Conservation (phyloP, 2,797 vertebrate species). For the Oreochromis mossambicus region DNA sequence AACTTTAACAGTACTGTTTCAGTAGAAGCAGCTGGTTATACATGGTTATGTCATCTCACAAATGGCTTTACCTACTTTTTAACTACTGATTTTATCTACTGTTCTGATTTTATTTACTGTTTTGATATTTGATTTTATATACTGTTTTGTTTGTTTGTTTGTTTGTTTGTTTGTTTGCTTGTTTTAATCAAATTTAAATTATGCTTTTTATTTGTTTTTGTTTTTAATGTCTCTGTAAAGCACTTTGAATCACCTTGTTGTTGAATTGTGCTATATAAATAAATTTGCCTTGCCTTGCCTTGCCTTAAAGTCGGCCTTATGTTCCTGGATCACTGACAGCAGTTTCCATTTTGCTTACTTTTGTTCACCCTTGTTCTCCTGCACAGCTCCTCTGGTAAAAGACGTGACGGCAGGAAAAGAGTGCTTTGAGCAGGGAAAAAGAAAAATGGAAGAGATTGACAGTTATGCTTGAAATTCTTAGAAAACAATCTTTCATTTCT, state of each 20-base stretch:
- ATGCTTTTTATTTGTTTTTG: too few species aligned
- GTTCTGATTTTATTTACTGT: too few species aligned
- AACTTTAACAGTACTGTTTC: not conserved
- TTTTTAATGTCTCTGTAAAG: too few species aligned
- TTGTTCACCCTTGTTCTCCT: not conserved
- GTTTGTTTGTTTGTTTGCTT: too few species aligned
- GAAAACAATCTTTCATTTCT: not conserved
- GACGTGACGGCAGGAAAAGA: not conserved
- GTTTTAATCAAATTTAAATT: too few species aligned
- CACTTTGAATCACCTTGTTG: too few species aligned
- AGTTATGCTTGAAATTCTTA: not conserved
- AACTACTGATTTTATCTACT: too few species aligned
- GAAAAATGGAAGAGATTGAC: not conserved
- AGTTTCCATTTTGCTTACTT: not conserved
- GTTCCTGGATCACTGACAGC: not conserved
- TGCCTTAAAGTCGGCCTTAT: not conserved
- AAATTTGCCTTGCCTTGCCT: too few species aligned
- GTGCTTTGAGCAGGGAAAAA: not conserved
- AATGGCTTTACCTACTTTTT: not conserved
- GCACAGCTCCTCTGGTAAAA: not conserved
- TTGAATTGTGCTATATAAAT: too few species aligned
- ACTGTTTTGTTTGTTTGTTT: too few species aligned
- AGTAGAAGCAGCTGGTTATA: not conserved
- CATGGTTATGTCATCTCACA: not conserved
- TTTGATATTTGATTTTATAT: too few species aligned